Conservation (phyloP, 1,140 invertebrate genomes). For the Acromyrmex heyeri region DNA sequence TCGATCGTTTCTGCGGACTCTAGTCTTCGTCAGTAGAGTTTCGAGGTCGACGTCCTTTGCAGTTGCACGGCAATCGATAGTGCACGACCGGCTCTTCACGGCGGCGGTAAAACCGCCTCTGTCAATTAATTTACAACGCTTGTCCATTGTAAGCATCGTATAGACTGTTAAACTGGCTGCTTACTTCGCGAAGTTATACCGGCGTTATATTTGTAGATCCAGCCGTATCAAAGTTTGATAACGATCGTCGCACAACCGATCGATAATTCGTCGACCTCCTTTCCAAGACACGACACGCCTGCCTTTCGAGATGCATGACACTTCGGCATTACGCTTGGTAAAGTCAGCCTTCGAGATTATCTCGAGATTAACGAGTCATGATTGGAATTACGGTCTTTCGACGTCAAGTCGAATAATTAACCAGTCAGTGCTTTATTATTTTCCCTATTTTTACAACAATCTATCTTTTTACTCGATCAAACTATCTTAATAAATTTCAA, state of each 20-base stretch:
- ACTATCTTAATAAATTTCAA: neutral
- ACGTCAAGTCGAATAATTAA: constrained; percentile 1
- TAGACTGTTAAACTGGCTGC: neutral
- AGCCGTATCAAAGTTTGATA: constrained; percentile 39
- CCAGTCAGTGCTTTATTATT: constrained; percentile 5
- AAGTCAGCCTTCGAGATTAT: constrained; percentile 25
- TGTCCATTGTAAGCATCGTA: constrained; percentile 5
- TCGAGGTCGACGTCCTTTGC: constrained; percentile 79
- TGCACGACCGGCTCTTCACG: constrained; percentile 42
- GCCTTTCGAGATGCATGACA: constrained; percentile 21
- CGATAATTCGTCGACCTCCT: constrained; percentile 39
- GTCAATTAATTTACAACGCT: constrained; percentile 49
- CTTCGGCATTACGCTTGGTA: constrained; percentile 15
- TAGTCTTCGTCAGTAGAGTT: constrained; percentile 69
- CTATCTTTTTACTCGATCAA: neutral
- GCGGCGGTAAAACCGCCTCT: constrained; percentile 19
- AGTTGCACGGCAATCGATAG: constrained; percentile 69
- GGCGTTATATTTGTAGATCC: constrained; percentile 2
- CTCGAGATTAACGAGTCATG: constrained; percentile 22
- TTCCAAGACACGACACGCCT: constrained; percentile 34
- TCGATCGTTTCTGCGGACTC: constrained; percentile 77
- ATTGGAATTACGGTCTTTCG: constrained; percentile 14
- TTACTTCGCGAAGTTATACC: neutral
- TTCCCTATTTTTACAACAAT: constrained; percentile 11
- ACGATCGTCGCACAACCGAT: constrained; percentile 27